These are phyloP conservation scores for Narcine bancroftii DNA, from an alignment of 2,113 vertebrate species.

Conservation along the genomic window DNA sequence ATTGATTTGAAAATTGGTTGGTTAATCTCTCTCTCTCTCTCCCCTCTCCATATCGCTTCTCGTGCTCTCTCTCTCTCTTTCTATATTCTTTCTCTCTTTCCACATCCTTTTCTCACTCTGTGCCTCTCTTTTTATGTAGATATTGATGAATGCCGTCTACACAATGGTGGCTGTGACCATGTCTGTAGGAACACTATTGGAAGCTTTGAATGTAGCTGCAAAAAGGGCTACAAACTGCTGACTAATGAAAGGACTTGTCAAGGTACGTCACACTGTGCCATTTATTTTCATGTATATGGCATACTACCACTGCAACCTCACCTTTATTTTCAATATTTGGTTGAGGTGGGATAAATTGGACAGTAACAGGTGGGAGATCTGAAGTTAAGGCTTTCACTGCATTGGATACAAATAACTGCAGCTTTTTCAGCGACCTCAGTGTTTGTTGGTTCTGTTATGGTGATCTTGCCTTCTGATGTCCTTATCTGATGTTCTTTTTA, in stretches of 20 bases:
- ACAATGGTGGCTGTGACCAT: slow-evolving; percentile 92
- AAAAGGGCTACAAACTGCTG: slow-evolving; percentile 86
- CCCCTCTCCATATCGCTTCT: too few relatives aligned
- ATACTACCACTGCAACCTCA: neutral
- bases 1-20: neutral
- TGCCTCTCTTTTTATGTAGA: slow-evolving; percentile 55
- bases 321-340: neutral
- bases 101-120: neutral
- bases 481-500: too few relatives aligned
- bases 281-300: neutral
- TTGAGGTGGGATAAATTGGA: neutral
- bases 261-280: slow-evolving; percentile 56
- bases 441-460: neutral
- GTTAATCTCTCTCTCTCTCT: neutral
- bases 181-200: slow-evolving; percentile 94
- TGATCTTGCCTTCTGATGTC: neutral
- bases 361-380: neutral
- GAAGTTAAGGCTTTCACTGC: neutral
- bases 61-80: neutral
- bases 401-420: neutral
- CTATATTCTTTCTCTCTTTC: neutral
- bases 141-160: slow-evolving; percentile 87
- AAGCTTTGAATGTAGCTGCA: slow-evolving; percentile 96
- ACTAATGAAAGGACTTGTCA: slow-evolving; percentile 94
- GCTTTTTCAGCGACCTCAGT: neutral